Percentiles rank a stretch among this genome's conserved stretches.
phyloP scores from a whole-genome alignment of 2,797 vertebrate genomes.

The Sorex maritimensis region DNA sequence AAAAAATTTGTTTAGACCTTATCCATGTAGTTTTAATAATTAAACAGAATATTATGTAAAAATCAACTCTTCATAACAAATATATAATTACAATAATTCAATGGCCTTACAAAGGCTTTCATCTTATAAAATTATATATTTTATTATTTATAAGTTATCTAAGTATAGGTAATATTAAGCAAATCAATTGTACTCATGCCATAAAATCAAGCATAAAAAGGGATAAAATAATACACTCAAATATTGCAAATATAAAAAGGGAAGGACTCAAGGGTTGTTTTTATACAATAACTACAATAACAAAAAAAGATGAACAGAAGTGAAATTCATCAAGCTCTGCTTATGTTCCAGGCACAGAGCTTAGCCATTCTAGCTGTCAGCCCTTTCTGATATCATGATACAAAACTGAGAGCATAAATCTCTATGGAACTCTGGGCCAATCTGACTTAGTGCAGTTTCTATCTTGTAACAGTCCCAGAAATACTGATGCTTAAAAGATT shows the following conservation, averaged over 20 bases:
- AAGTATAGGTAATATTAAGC: background rate
- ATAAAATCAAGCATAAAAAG: background rate
- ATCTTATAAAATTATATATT: background rate
- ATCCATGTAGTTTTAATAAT: too few species aligned
- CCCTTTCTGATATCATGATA: background rate
- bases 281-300: background rate
- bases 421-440: background rate
- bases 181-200: background rate
- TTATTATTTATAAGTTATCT: background rate
- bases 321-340: background rate
- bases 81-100: too few species aligned
- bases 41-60: too few species aligned
- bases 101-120: too few species aligned
- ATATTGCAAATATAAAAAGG: background rate
- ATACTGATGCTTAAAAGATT: background rate
- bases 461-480: background rate
- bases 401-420: background rate
- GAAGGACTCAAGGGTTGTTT: background rate
- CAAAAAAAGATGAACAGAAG: background rate
- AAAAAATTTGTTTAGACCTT: background rate
- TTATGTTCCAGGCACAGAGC: background rate
- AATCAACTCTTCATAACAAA: too few species aligned
- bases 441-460: background rate
- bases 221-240: background rate
- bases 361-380: background rate